These are phyloP conservation scores for Halcyon chelicuti DNA, from an alignment of 2,797 vertebrate genomes.

Conservation along the genomic window DNA sequence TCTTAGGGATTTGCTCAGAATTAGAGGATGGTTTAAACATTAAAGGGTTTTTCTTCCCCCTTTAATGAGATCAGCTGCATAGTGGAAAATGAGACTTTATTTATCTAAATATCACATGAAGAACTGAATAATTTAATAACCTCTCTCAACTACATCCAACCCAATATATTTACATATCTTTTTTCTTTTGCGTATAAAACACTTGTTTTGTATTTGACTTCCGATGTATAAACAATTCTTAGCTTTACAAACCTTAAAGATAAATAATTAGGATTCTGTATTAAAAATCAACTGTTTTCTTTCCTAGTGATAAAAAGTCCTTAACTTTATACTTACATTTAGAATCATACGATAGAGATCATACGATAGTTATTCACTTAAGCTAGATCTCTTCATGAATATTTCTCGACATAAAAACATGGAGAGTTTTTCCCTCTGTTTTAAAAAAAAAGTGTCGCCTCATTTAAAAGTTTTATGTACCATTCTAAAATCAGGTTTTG, in stretches of 20 bases:
- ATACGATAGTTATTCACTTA: background rate
- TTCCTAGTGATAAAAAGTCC: background rate
- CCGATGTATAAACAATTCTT: constrained; percentile 10
- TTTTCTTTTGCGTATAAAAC: constrained; percentile 14
- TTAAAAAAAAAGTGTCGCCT: background rate
- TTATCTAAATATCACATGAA: constrained; percentile 73
- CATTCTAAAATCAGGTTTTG: background rate
- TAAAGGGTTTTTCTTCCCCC: background rate
- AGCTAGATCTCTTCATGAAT: background rate
- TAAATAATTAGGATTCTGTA: constrained; percentile 1
- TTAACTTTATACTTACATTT: background rate
- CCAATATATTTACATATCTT: background rate
- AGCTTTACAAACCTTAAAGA: constrained; percentile 27
- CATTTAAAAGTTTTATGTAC: background rate
- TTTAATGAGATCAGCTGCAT: constrained; percentile 62
- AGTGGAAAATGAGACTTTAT: constrained; percentile 68
- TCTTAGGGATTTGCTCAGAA: constrained; percentile 63
- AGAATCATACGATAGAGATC: background rate
- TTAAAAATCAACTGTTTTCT: background rate
- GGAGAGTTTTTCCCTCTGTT: background rate
- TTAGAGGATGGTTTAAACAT: constrained; percentile 58
- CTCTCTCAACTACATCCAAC: constrained; percentile 32
- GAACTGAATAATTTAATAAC: constrained; percentile 69
- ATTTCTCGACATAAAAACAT: background rate
- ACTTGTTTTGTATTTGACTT: constrained; percentile 44